Conservation (phyloP, 2,113 vertebrate species). For the Podarcis muralis region DNA sequence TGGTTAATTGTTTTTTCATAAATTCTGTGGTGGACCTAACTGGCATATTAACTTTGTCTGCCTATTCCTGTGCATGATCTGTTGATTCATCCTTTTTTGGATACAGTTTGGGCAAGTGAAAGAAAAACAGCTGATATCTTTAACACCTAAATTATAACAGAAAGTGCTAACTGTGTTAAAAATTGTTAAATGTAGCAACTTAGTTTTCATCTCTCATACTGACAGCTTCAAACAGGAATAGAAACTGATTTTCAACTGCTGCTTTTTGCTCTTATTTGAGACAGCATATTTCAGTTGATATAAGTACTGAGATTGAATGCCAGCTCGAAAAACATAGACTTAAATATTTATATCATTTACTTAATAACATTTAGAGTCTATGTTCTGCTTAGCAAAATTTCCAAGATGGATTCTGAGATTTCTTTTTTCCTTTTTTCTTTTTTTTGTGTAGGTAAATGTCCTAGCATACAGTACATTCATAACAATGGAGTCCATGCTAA, state of each 20-base stretch:
- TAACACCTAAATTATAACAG: background rate
- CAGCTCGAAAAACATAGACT: too few relatives aligned
- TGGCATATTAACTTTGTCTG: slow-evolving; percentile 11
- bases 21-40: background rate
- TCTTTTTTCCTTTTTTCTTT: slow-evolving; percentile 8
- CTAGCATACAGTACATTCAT: slow-evolving; percentile 38
- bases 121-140: background rate
- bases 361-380: slow-evolving; percentile 14
- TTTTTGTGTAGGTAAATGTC: slow-evolving; percentile 57
- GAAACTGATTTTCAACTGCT: background rate
- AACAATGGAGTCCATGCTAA: slow-evolving; percentile 98
- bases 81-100: background rate
- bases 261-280: background rate
- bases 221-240: background rate
- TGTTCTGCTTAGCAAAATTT: slow-evolving; percentile 16
- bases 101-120: background rate
- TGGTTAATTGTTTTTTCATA: background rate
- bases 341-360: too few relatives aligned
- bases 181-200: background rate
- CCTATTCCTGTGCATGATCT: background rate
- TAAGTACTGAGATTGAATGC: background rate
- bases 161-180: background rate
- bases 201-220: slow-evolving; percentile 20
- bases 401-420: background rate
- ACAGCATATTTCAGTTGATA: background rate